phyloP scores from a whole-genome alignment of 2,797 vertebrate species.

The Tapirus indicus region DNA sequence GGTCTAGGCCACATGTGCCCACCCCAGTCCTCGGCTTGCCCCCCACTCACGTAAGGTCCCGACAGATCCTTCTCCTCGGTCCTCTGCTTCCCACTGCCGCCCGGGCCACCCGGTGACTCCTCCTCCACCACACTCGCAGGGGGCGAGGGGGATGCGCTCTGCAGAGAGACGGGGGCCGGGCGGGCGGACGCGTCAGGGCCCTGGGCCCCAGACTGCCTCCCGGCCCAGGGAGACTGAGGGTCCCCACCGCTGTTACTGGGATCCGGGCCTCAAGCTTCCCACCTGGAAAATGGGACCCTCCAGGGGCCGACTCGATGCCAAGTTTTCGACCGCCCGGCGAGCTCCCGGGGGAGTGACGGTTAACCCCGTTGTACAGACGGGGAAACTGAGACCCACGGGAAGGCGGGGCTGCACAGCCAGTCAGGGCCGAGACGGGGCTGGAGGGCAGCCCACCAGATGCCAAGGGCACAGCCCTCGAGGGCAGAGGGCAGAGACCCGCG shows the following conservation, averaged over 20 bases:
- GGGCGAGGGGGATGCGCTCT: slow-evolving; percentile 93
- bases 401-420: too few species aligned
- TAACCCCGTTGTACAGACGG: too few species aligned
- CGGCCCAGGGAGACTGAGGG: not conserved
- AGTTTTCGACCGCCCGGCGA: too few species aligned
- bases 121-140: slow-evolving; percentile 91
- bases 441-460: too few species aligned
- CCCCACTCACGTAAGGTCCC: slow-evolving; percentile 90
- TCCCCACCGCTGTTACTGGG: not conserved
- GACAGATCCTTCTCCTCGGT: slow-evolving; percentile 92
- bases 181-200: not conserved
- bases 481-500: too few species aligned
- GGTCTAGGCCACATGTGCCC: rapidly evolving
- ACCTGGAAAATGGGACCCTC: not conserved
- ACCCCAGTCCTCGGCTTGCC: rapidly evolving
- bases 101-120: slow-evolving; percentile 85
- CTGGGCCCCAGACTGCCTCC: not conserved
- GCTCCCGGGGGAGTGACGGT: too few species aligned
- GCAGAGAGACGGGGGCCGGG: not conserved
- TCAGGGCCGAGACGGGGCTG: too few species aligned
- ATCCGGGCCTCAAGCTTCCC: not conserved
- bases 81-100: slow-evolving; percentile 88
- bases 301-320: not conserved
- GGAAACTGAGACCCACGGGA: too few species aligned
- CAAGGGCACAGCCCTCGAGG: too few species aligned